phyloP scores from a whole-genome alignment of 2,113 vertebrate genomes.

The Seriola quinqueradiata region DNA sequence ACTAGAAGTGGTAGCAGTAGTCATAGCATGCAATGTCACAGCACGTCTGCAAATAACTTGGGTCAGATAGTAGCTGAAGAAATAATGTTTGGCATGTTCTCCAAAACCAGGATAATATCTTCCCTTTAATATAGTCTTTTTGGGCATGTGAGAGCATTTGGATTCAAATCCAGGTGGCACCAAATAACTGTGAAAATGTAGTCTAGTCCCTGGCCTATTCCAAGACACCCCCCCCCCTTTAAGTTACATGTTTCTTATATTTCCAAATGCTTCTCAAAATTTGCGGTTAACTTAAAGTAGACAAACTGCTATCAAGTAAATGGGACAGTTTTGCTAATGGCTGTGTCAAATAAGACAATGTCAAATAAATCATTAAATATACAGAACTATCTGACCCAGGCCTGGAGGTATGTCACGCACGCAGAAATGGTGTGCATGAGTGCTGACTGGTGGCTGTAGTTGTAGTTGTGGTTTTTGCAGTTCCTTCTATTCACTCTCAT shows the following conservation, averaged over 20 bases:
- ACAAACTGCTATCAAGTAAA: not conserved
- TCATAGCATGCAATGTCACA: constrained; percentile 35
- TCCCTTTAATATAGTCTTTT: not conserved
- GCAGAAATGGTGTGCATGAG: constrained; percentile 51
- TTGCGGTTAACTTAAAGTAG: not conserved
- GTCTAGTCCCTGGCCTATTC: not conserved
- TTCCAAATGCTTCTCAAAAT: not conserved
- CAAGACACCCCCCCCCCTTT: too few species aligned
- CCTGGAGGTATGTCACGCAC: constrained; percentile 26
- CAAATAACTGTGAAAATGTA: not conserved
- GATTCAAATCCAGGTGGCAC: not conserved
- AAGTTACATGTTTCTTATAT: not conserved
- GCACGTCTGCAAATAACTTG: constrained; percentile 50
- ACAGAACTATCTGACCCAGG: constrained; percentile 58
- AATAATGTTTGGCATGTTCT: not conserved
- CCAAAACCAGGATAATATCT: not conserved
- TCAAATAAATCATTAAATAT: constrained; percentile 14
- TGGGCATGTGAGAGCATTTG: not conserved
- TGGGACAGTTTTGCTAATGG: not conserved
- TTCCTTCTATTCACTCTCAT: constrained; percentile 6
- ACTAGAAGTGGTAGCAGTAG: constrained; percentile 29
- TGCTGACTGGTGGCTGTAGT: constrained; percentile 51
- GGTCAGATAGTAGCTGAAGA: constrained; percentile 49
- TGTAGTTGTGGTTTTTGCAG: constrained; percentile 9
- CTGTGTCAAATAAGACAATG: not conserved